These are phyloP conservation scores for Drosophila fuyamai DNA, from an alignment of 1,140 invertebrate genomes.

Conservation along the genomic window DNA sequence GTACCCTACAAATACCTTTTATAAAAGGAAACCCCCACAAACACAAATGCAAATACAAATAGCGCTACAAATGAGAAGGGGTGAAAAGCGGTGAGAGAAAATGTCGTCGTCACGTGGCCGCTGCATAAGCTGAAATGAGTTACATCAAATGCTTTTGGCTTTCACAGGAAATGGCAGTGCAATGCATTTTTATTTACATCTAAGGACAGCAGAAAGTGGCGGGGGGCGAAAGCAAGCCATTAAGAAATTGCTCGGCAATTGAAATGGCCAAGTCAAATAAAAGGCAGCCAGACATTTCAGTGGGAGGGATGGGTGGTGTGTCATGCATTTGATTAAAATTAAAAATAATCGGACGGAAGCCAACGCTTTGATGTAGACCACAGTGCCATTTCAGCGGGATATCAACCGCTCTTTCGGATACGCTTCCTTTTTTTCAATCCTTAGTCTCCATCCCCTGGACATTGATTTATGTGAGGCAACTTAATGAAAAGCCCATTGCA, in stretches of 20 bases:
- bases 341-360: conserved; percentile 49
- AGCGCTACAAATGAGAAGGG: conserved; percentile 21
- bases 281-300: conserved; percentile 22
- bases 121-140: conserved; percentile 73
- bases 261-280: conserved; percentile 67
- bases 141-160: conserved; percentile 79
- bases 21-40: conserved; percentile 15
- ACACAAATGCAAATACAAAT: conserved; percentile 43
- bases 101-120: conserved; percentile 56
- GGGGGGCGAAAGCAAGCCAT: conserved; percentile 52
- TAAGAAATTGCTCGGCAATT: conserved; percentile 81
- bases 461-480: conserved; percentile 43
- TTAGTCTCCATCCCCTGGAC: conserved; percentile 14
- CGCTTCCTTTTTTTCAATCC: neutral
- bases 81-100: neutral
- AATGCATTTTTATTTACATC: conserved; percentile 80
- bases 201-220: conserved; percentile 11
- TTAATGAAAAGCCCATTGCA: conserved; percentile 41
- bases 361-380: conserved; percentile 65
- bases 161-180: conserved; percentile 74
- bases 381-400: conserved; percentile 29
- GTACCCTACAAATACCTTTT: conserved; percentile 9
- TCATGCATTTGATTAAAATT: conserved; percentile 76
- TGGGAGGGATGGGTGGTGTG: conserved; percentile 11
- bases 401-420: conserved; percentile 15